Percentiles rank a stretch among this genome's conserved stretches.
These are phyloP conservation scores for Grammomys surdaster DNA, from an alignment of 2,113 vertebrate genomes.

Conservation along the genomic window DNA sequence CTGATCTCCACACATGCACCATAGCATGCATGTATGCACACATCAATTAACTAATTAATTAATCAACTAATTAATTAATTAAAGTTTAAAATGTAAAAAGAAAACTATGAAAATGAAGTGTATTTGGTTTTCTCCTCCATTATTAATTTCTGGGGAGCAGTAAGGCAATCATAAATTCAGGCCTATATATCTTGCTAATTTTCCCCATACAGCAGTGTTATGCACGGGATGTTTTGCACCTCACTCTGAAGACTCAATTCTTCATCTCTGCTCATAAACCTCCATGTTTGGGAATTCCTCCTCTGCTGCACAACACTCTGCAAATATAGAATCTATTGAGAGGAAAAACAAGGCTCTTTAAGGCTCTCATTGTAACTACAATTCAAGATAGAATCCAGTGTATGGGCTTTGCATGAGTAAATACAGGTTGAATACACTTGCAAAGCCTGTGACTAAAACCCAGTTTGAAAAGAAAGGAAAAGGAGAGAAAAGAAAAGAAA, in stretches of 20 bases:
- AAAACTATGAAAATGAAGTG: conserved; percentile 14
- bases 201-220: not conserved
- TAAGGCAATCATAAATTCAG: not conserved
- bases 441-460: conserved; percentile 62
- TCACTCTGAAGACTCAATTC: not conserved
- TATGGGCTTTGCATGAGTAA: conserved; percentile 15
- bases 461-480: conserved; percentile 47
- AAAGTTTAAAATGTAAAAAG: not conserved
- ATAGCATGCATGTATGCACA: not conserved
- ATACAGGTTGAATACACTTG: not conserved
- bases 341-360: conserved; percentile 38
- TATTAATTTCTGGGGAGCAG: not conserved
- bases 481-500: conserved; percentile 38
- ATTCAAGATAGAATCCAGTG: conserved; percentile 16
- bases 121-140: not conserved
- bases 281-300: not conserved
- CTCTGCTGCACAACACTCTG: not conserved
- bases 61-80: no score
- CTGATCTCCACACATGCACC: not conserved
- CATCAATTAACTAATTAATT: not conserved
- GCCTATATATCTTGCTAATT: not conserved
- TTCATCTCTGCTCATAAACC: not conserved
- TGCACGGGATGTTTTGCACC: not conserved
- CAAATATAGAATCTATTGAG: conserved; percentile 28
- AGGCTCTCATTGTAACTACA: not conserved